phyloP scores from a whole-genome alignment of 2,113 vertebrate genomes.

The Neomonachus schauinslandi region DNA sequence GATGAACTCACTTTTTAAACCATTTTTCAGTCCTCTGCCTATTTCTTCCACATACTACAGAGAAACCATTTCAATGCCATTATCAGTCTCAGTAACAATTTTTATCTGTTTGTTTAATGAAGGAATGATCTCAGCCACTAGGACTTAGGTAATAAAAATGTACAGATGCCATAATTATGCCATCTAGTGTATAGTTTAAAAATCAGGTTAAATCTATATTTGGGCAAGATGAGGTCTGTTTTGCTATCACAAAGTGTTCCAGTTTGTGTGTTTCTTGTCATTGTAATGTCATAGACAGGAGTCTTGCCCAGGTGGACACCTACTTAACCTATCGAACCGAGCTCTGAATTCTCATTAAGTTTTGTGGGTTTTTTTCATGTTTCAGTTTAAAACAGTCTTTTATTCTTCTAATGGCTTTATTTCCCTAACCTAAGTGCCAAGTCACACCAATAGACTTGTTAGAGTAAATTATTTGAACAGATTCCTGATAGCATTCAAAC shows the following conservation, averaged over 20 bases:
- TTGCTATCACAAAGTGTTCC: background rate
- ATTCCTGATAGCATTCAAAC: slow-evolving; percentile 41
- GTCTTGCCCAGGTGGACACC: background rate
- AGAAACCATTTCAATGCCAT: background rate
- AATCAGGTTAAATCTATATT: background rate
- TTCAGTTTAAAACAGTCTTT: slow-evolving; percentile 26
- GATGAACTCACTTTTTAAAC: background rate
- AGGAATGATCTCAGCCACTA: background rate
- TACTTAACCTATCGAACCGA: background rate
- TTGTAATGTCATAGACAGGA: background rate
- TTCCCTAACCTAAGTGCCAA: slow-evolving; percentile 18
- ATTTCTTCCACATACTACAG: background rate
- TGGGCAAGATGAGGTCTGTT: background rate
- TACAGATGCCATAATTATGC: background rate
- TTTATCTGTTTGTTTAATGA: background rate
- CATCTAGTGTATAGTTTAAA: background rate
- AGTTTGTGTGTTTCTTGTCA: background rate
- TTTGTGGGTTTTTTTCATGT: background rate
- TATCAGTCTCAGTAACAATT: background rate
- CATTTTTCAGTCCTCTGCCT: background rate
- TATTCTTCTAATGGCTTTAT: slow-evolving; percentile 30
- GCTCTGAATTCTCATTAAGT: slow-evolving; percentile 10
- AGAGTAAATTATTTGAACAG: slow-evolving; percentile 31
- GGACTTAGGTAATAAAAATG: background rate
- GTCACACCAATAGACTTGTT: background rate